A percentile compares a stretch with the other conserved stretches of the same genome.
These are phyloP conservation scores for Eleutherodactylus coqui DNA, from an alignment of 2,797 vertebrate genomes.

Conservation along the genomic window DNA sequence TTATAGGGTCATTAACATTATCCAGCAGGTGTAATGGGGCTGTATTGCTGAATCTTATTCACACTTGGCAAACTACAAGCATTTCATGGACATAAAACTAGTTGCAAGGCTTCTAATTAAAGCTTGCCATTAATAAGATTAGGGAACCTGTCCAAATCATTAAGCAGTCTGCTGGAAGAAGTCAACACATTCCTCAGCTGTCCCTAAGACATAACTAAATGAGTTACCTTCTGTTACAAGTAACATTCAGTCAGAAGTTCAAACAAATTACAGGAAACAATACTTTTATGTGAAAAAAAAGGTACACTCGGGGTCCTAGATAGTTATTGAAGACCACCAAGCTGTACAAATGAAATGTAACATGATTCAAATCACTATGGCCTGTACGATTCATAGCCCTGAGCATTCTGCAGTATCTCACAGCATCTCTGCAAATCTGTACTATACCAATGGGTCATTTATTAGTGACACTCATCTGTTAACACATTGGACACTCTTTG, in stretches of 20 bases:
- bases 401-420: no score
- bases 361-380: no score
- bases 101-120: constrained; percentile 16
- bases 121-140: constrained; percentile 37
- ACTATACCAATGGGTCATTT: no score
- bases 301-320: no score
- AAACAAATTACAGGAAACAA: background rate
- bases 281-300: background rate
- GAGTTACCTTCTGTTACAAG: background rate
- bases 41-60: background rate
- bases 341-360: no score
- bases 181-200: background rate
- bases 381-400: no score
- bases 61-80: background rate
- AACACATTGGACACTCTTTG: no score
- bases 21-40: constrained; percentile 8
- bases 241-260: background rate
- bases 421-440: no score
- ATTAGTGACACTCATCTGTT: no score
- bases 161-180: constrained; percentile 14
- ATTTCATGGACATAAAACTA: background rate
- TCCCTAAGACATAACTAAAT: background rate
- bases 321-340: no score
- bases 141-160: constrained; percentile 19
- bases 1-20: constrained; percentile 3